Evolutionary conservation across 37 sponge, comb jelly and placozoan species (phyloP).

Genomic region (Eunapius fragilis): DNA sequence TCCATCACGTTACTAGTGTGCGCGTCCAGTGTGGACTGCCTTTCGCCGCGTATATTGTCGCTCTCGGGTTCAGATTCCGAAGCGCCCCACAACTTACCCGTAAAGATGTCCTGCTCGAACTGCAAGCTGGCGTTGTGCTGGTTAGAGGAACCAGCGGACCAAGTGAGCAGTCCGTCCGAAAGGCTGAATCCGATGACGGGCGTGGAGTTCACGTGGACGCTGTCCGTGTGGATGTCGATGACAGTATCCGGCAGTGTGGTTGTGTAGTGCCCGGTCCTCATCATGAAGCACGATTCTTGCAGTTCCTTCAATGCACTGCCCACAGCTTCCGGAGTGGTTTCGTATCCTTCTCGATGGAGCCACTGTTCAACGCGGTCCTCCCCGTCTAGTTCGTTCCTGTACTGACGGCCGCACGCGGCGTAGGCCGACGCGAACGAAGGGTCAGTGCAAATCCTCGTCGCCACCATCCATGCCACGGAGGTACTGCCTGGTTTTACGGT

Average conservation of each 20-base stretch:
- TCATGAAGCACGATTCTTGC: background rate
- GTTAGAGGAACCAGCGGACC: background rate
- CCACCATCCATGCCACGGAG: constrained; percentile 12
- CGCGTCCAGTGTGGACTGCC: background rate
- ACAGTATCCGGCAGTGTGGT: background rate
- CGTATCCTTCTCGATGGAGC: background rate
- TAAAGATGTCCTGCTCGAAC: background rate
- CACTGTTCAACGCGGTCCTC: background rate
- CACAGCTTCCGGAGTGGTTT: background rate
- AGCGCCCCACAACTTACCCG: background rate
- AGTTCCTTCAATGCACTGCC: background rate
- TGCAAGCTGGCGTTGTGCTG: background rate
- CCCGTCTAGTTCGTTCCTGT: background rate
- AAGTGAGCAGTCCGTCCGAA: background rate
- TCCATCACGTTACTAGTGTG: background rate
- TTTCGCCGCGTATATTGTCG: background rate
- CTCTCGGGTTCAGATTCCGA: background rate
- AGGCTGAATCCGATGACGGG: background rate
- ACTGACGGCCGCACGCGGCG: background rate
- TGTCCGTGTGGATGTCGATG: background rate
- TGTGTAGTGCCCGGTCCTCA: background rate
- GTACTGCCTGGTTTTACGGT: background rate
- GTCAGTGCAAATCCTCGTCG: background rate
- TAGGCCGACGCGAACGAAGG: background rate
- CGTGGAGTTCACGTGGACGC: background rate